These are phyloP conservation scores for Salpingus planirostris DNA, from an alignment of 2,888 invertebrate species.

Conservation along the genomic window DNA sequence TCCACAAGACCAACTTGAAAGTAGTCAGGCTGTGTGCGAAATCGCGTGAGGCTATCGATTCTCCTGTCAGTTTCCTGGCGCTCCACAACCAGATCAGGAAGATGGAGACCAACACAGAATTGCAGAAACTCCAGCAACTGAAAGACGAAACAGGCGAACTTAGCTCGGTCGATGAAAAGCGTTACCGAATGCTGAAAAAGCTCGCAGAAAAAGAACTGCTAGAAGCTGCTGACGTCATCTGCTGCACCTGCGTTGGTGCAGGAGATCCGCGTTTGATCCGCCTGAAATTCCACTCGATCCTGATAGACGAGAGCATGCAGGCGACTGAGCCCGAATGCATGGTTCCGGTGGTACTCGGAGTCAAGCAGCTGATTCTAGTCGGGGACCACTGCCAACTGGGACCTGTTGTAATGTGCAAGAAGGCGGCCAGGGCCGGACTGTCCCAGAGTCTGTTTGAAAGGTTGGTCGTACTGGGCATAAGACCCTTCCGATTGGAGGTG, in stretches of 20 bases:
- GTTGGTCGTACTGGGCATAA: constrained; percentile 91
- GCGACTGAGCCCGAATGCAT: constrained; percentile 95
- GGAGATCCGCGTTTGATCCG: constrained; percentile 91
- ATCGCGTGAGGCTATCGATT: constrained; percentile 95
- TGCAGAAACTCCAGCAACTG: constrained; percentile 89
- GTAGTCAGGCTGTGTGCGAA: constrained; percentile 91
- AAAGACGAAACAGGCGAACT: constrained; percentile 98
- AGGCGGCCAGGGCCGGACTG: constrained; percentile 93
- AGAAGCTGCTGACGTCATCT: constrained; percentile 96
- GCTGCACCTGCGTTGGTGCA: constrained; percentile 98
- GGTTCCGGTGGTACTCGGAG: constrained; percentile 97
- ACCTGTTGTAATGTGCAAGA: constrained; percentile 99
- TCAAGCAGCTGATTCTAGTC: constrained; percentile 92
- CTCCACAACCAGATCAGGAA: constrained; percentile 96
- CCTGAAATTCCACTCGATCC: constrained; percentile 90
- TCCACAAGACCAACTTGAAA: constrained; percentile 89
- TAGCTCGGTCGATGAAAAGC: constrained; percentile 89
- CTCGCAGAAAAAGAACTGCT: constrained; percentile 83
- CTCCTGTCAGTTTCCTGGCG: constrained; percentile 92
- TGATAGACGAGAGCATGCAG: constrained; percentile 91
- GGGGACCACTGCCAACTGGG: constrained; percentile 99
- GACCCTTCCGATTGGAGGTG: constrained; percentile 93
- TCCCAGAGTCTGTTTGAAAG: constrained; percentile 96
- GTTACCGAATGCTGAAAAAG: constrained; percentile 84
- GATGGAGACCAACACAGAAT: constrained; percentile 85